Evolutionary conservation across 2,797 vertebrate species (phyloP).

Genomic region (Lepidocolaptes lacrymiger): DNA sequence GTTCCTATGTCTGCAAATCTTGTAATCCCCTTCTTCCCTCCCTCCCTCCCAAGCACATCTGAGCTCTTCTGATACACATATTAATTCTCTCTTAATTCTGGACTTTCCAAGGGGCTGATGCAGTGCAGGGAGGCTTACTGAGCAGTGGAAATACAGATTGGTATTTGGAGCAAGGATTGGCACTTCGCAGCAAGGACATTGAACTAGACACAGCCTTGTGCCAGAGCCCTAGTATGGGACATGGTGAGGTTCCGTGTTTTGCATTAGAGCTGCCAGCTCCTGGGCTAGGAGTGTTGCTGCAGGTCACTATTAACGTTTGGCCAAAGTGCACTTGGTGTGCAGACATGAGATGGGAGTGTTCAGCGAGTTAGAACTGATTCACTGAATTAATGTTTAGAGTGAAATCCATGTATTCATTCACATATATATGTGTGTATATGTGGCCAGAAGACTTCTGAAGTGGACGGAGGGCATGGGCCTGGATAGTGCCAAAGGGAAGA

Average conservation of each 20-base stretch:
- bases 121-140: not conserved
- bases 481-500: not conserved
- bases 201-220: not conserved
- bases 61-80: not conserved
- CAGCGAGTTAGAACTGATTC: not conserved
- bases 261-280: not conserved
- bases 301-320: not conserved
- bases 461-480: not conserved
- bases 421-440: too few species aligned
- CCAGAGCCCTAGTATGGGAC: not conserved
- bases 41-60: not conserved
- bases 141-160: not conserved
- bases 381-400: not conserved
- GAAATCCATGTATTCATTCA: not conserved
- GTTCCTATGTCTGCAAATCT: not conserved
- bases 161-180: not conserved
- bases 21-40: not conserved
- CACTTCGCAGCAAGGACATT: not conserved
- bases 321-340: not conserved
- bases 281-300: not conserved
- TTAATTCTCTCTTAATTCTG: not conserved
- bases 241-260: not conserved
- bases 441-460: not conserved
- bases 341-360: rapidly evolving
- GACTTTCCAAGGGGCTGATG: not conserved